Conservation (phyloP, 2,113 vertebrate genomes). For the Heptranchias perlo region DNA sequence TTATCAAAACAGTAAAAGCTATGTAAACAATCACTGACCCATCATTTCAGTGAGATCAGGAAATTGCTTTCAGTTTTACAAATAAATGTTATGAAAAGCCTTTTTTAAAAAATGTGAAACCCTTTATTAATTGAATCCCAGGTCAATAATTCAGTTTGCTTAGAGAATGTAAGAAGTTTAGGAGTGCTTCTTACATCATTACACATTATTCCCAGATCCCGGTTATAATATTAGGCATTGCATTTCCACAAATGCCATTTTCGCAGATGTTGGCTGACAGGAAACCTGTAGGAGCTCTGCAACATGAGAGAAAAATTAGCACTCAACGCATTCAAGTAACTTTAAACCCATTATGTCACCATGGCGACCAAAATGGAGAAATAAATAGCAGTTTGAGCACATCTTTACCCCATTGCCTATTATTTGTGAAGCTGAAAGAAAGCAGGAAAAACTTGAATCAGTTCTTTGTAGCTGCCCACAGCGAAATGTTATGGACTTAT, state of each 20-base stretch:
- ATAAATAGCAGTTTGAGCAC: background rate
- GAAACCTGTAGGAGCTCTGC: background rate
- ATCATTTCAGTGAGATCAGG: background rate
- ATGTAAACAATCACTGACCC: background rate
- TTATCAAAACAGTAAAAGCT: background rate
- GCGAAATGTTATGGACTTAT: background rate
- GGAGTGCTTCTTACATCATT: background rate
- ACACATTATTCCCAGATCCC: background rate
- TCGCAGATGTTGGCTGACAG: background rate
- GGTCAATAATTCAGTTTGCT: background rate
- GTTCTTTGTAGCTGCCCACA: background rate
- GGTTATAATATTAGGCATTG: background rate
- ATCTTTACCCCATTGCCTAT: background rate
- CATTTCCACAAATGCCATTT: background rate
- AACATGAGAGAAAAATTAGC: background rate
- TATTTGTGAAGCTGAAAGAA: background rate
- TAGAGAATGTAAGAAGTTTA: background rate
- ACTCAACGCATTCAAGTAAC: background rate
- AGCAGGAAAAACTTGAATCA: too few relatives aligned
- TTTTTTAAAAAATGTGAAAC: background rate
- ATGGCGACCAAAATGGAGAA: background rate
- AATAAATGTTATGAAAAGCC: background rate
- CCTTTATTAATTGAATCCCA: background rate
- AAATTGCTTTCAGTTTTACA: background rate
- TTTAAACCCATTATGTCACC: background rate